Conservation (phyloP, 2,113 vertebrate species). For the Salvelinus namaycush region DNA sequence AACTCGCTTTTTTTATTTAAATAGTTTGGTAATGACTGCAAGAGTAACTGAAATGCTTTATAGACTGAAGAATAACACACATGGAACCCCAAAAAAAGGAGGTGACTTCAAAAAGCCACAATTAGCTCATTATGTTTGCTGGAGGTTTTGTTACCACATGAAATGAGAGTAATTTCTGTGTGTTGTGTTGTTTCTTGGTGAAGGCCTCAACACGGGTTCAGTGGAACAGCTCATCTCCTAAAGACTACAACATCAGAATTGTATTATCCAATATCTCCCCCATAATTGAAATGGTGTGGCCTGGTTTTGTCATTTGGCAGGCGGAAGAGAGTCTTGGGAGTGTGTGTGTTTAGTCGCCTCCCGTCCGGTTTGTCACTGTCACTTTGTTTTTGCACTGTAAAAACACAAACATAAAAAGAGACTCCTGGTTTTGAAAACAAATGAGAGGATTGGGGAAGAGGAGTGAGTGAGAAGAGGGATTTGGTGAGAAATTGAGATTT, state of each 20-base stretch:
- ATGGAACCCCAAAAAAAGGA: conserved; percentile 30
- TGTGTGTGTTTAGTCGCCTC: too few species aligned
- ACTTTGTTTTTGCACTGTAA: not conserved
- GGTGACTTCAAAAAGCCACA: conserved; percentile 7
- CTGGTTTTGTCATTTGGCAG: too few species aligned
- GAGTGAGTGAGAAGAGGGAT: not conserved
- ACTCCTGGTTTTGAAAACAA: too few species aligned
- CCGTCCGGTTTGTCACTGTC: too few species aligned
- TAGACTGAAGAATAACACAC: conserved; percentile 71
- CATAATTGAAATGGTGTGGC: too few species aligned
- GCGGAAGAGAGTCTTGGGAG: too few species aligned
- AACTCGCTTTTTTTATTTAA: conserved; percentile 51
- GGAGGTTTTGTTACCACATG: conserved; percentile 73
- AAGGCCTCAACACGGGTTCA: conserved; percentile 56
- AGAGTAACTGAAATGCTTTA: conserved; percentile 62
- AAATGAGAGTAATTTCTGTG: conserved; percentile 68
- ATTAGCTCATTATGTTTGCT: conserved; percentile 66
- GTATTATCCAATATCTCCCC: not conserved
- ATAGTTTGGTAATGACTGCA: conserved; percentile 57
- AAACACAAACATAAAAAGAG: not conserved
- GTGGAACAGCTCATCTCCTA: conserved; percentile 48
- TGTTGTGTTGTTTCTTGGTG: conserved; percentile 60
- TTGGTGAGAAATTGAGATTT: not conserved
- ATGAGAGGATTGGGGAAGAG: not conserved
- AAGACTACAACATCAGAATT: conserved; percentile 21